A percentile compares a stretch with the other conserved stretches of the same genome.
Conservation (phyloP, 1,140 invertebrate genomes). For the Drosophila kurseongensis region DNA sequence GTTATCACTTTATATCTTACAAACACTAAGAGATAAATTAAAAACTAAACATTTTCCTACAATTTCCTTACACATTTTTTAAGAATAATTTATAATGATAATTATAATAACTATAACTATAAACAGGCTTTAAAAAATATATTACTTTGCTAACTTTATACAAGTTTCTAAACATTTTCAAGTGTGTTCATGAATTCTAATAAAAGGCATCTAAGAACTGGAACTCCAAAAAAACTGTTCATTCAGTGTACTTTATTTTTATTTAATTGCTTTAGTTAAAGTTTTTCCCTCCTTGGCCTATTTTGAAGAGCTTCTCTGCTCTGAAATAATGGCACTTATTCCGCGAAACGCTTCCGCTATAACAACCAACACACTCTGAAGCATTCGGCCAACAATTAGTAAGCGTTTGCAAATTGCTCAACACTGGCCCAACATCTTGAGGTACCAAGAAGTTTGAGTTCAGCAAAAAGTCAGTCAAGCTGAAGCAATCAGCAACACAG, state of each 20-base stretch:
- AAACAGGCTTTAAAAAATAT: too few relatives aligned
- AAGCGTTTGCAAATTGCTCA: constrained; percentile 35
- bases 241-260: too few relatives aligned
- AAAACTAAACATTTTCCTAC: too few relatives aligned
- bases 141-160: too few relatives aligned
- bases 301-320: constrained; percentile 1
- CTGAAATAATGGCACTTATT: constrained; percentile 35
- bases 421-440: constrained; percentile 38
- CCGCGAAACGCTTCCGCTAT: constrained; percentile 36
- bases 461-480: constrained; percentile 40
- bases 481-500: constrained; percentile 31
- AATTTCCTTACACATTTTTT: too few relatives aligned
- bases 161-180: too few relatives aligned
- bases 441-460: constrained; percentile 59
- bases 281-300: neutral
- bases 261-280: neutral
- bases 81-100: too few relatives aligned
- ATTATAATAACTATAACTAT: too few relatives aligned
- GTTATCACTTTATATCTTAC: too few relatives aligned
- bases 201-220: neutral
- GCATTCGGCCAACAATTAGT: constrained; percentile 52
- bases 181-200: too few relatives aligned
- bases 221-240: too few relatives aligned
- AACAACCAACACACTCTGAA: constrained; percentile 20
- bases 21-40: too few relatives aligned